Conservation (phyloP, 1,140 invertebrate species). For the Drosophila ambigua region DNA sequence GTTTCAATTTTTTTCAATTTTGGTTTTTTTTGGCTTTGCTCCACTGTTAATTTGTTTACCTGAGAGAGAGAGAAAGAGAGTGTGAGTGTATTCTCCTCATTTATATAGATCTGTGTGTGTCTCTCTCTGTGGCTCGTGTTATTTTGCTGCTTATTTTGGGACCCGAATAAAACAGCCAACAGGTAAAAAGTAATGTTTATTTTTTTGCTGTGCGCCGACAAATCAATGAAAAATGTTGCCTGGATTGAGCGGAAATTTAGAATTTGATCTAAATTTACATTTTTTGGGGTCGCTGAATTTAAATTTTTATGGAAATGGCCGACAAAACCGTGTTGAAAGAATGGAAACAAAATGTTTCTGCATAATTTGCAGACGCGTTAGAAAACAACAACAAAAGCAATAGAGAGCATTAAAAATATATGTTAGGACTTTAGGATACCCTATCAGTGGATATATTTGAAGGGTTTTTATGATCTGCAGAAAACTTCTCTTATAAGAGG, state of each 20-base stretch:
- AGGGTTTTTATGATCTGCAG: too few species aligned
- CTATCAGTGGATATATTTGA: too few species aligned
- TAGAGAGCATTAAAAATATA: not conserved
- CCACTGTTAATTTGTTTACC: slow-evolving; percentile 72
- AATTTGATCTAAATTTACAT: not conserved
- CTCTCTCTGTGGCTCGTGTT: slow-evolving; percentile 8
- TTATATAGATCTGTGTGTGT: too few species aligned
- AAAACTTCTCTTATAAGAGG: too few species aligned
- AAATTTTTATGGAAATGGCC: slow-evolving; percentile 29
- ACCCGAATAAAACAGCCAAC: slow-evolving; percentile 23
- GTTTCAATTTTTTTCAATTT: slow-evolving; percentile 8
- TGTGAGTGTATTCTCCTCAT: too few species aligned
- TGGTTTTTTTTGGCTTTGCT: slow-evolving; percentile 19
- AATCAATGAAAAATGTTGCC: slow-evolving; percentile 52
- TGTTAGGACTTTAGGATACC: not conserved
- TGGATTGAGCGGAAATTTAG: slow-evolving; percentile 18
- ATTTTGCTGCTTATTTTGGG: slow-evolving; percentile 60
- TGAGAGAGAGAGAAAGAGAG: slow-evolving; percentile 25
- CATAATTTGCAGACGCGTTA: slow-evolving; percentile 48
- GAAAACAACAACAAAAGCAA: slow-evolving; percentile 10
- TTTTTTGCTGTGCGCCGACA: slow-evolving; percentile 16
- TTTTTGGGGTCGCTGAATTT: slow-evolving; percentile 18
- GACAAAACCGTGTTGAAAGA: slow-evolving; percentile 64
- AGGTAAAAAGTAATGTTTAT: slow-evolving; percentile 36
- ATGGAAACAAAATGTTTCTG: slow-evolving; percentile 55